phyloP scores from a whole-genome alignment of 2,797 vertebrate genomes.

The Crenuchus spilurus region DNA sequence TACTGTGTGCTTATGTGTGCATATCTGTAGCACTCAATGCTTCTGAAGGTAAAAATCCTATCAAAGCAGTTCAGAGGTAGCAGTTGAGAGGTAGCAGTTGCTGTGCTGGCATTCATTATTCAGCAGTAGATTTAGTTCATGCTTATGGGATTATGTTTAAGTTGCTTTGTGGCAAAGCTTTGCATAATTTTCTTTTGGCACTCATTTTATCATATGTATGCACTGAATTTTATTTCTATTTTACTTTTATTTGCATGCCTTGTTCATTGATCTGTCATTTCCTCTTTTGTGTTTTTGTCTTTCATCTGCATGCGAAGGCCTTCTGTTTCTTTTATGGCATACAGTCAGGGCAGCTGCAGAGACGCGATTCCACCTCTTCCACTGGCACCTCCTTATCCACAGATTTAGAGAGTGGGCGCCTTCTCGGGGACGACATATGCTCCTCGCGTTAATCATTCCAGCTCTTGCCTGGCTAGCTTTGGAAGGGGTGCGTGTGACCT shows the following conservation, averaged over 20 bases:
- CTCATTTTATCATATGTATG: slow-evolving; percentile 4
- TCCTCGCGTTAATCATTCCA: slow-evolving; percentile 76
- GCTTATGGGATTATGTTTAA: not conserved
- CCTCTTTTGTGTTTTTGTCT: slow-evolving; percentile 64
- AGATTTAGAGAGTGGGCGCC: slow-evolving; percentile 94
- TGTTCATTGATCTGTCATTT: slow-evolving; percentile 57
- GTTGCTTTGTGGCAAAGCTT: not conserved
- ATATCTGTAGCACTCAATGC: not conserved
- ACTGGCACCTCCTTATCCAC: slow-evolving; percentile 91
- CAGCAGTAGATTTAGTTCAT: not conserved
- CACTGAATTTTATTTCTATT: slow-evolving; percentile 5
- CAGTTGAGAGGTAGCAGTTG: not conserved
- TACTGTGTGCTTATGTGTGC: not conserved
- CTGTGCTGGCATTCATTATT: not conserved
- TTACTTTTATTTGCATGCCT: slow-evolving; percentile 34
- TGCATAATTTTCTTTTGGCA: not conserved
- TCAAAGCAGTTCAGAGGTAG: not conserved
- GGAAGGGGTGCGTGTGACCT: slow-evolving; percentile 70
- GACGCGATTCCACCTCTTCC: slow-evolving; percentile 87
- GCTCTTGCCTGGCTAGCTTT: slow-evolving; percentile 75
- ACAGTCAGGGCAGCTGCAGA: slow-evolving; percentile 86
- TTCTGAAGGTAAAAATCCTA: not conserved
- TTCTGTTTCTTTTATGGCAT: slow-evolving; percentile 98
- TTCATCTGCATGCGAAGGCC: slow-evolving; percentile 85
- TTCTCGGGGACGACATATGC: slow-evolving; percentile 88